These are phyloP conservation scores for Schizotus pectinicornis DNA, from an alignment of 2,888 invertebrate genomes.

Conservation along the genomic window DNA sequence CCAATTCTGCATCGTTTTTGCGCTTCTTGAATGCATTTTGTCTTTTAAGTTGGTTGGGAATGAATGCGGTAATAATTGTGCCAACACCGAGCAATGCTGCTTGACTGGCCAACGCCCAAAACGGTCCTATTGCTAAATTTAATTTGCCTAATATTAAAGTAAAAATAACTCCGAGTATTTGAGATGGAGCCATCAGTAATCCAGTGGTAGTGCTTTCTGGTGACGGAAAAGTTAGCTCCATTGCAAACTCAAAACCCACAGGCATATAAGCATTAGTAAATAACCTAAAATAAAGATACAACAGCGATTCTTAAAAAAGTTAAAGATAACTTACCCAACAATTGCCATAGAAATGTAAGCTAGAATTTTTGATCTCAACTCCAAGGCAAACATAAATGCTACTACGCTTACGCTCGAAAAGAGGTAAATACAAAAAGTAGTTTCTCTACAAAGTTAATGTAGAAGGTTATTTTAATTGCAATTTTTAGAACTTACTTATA, in stretches of 20 bases:
- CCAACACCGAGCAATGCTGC: constrained; percentile 37
- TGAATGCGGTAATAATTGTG: constrained; percentile 36
- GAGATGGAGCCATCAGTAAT: constrained; percentile 42
- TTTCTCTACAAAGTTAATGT: constrained; percentile 38
- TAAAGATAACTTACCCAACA: constrained; percentile 40
- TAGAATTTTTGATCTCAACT: constrained; percentile 38
- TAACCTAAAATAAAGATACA: constrained; percentile 31
- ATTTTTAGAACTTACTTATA: constrained; percentile 72
- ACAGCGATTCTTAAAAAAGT: too few species aligned
- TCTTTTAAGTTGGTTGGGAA: constrained; percentile 40
- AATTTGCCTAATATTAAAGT: constrained; percentile 35
- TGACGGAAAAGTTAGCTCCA: constrained; percentile 46
- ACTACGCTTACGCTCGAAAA: constrained; percentile 35
- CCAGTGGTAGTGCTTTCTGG: constrained; percentile 47
- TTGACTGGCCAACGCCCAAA: constrained; percentile 40
- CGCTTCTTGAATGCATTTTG: constrained; percentile 41
- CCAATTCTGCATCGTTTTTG: constrained; percentile 1
- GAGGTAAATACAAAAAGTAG: constrained; percentile 36
- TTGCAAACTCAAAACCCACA: constrained; percentile 45
- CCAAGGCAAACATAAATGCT: constrained; percentile 39
- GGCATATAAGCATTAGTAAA: constrained; percentile 45
- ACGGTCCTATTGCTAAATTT: constrained; percentile 35
- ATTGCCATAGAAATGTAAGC: constrained; percentile 39
- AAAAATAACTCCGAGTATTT: constrained; percentile 41
- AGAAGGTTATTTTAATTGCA: too few species aligned